phyloP scores from a whole-genome alignment of 2,888 invertebrate genomes.

The Drosophila diplacantha region DNA sequence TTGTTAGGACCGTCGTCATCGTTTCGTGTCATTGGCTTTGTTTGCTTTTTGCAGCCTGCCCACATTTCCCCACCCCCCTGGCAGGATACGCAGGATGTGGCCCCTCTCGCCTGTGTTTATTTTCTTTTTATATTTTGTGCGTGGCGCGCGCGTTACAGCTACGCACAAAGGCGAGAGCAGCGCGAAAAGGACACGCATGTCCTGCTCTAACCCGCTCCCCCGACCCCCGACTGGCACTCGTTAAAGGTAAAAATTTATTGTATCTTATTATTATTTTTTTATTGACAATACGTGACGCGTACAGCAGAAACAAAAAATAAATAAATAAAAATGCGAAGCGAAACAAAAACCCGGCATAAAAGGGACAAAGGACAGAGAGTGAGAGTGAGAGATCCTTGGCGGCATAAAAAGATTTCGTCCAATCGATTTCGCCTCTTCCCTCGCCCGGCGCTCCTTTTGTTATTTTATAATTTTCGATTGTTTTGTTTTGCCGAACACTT shows the following conservation, averaged over 20 bases:
- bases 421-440: slow-evolving; percentile 53
- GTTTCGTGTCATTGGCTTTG: slow-evolving; percentile 74
- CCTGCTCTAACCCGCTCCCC: slow-evolving; percentile 17
- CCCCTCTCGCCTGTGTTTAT: slow-evolving; percentile 55
- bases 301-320: slow-evolving; percentile 52
- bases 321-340: slow-evolving; percentile 18
- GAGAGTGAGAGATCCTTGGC: slow-evolving; percentile 48
- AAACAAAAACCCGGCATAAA: slow-evolving; percentile 27
- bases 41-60: slow-evolving; percentile 58
- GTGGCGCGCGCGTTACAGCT: slow-evolving; percentile 55
- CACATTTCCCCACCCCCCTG: background rate
- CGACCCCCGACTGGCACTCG: slow-evolving; percentile 39
- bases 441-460: slow-evolving; percentile 55
- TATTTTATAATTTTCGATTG: slow-evolving; percentile 72
- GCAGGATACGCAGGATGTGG: slow-evolving; percentile 16
- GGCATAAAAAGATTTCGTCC: slow-evolving; percentile 64
- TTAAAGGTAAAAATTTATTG: slow-evolving; percentile 75
- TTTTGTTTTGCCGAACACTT: slow-evolving; percentile 59
- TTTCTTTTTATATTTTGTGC: slow-evolving; percentile 62
- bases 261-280: slow-evolving; percentile 76
- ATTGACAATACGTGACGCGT: slow-evolving; percentile 76
- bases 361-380: slow-evolving; percentile 15
- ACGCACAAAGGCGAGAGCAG: slow-evolving; percentile 52
- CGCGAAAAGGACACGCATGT: slow-evolving; percentile 52
- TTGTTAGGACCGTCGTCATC: slow-evolving; percentile 46